Base-by-base conservation (phyloP, 2,888 invertebrate genomes). In the Nomada fucata region DNA sequence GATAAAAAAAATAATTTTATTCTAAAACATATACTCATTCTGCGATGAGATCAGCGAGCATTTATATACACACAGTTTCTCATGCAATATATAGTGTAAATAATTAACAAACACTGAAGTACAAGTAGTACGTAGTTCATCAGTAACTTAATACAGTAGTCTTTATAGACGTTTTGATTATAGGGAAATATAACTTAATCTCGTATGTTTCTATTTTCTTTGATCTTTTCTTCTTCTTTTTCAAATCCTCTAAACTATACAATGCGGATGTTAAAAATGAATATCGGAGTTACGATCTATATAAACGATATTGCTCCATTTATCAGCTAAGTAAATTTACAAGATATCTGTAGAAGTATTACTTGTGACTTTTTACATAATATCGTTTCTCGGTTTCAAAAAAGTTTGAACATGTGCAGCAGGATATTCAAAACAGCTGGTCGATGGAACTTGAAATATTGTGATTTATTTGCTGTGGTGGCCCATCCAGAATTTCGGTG, bases 401-500 rank as follows among this genome's bases (percentile, higher is more conserved):
- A 79, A 59, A 70, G 57, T 59, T 82, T 86, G 52, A 88, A 81
- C 70, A 87, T 79, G 57, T 88, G 84, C 20, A 89, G 70, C 68
- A 88, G 73, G 59, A 81, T 79, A 57, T 89, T 87, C 50, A 88
- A 82, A 71, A 88, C 55, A 60, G 85, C 79, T 65, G 88, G 84
- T 72, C 88, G 85, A 73, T 80, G 86, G 47, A 86, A 76, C 81
- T 86, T 89, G 73, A 67, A 79, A 76, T 91, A 79, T 44, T 29
- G 63, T 82, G 81, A 84, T 20, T 84, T 85, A 64, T 67, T 67
- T 55, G 44, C 52, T 15, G 63, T 68, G 67, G 73, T 75, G 74
- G 79, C 71, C 72, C 67, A 73, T 67, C 70, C 67, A 20, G 50
- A 76, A 20, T 79, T 74, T 2, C 83, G 81, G 47, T 63, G 82